Conservation (phyloP, 2,797 vertebrate species). For the Rhinoraja longicauda region DNA sequence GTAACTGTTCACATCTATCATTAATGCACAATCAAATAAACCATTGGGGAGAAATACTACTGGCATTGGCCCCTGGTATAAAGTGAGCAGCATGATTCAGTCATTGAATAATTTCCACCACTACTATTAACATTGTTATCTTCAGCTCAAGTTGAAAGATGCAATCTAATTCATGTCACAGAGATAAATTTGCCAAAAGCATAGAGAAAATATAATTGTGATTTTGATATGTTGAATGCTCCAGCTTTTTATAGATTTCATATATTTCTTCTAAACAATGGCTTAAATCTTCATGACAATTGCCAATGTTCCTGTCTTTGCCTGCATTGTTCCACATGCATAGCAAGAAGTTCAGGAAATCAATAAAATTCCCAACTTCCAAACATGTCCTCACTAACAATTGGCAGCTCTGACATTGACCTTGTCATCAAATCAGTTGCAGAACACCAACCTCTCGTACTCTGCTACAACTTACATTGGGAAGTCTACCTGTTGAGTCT, state of each 20-base stretch:
- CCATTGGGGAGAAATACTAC: neutral
- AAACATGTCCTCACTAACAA: too few species aligned
- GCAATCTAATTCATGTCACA: neutral
- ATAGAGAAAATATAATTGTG: neutral
- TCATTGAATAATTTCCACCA: neutral
- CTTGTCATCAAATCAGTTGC: too few species aligned
- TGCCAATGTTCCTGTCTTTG: too few species aligned
- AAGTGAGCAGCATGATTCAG: neutral
- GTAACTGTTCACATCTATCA: neutral
- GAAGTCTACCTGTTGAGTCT: too few species aligned
- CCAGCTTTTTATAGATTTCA: neutral
- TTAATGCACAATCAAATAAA: neutral
- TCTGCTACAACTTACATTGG: too few species aligned
- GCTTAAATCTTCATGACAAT: too few species aligned
- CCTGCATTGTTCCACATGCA: too few species aligned
- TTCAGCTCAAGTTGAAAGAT: neutral
- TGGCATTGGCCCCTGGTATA: neutral
- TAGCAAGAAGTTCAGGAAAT: too few species aligned
- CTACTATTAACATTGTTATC: neutral
- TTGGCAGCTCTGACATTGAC: too few species aligned
- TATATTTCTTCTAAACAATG: neutral
- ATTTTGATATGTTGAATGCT: neutral
- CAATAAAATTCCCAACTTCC: too few species aligned
- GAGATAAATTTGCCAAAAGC: neutral
- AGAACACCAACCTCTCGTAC: too few species aligned